Percentiles rank a stretch among this genome's conserved stretches.
Evolutionary conservation across 2,113 vertebrate genomes (phyloP).

Genomic region (Corvus moneduloides): DNA sequence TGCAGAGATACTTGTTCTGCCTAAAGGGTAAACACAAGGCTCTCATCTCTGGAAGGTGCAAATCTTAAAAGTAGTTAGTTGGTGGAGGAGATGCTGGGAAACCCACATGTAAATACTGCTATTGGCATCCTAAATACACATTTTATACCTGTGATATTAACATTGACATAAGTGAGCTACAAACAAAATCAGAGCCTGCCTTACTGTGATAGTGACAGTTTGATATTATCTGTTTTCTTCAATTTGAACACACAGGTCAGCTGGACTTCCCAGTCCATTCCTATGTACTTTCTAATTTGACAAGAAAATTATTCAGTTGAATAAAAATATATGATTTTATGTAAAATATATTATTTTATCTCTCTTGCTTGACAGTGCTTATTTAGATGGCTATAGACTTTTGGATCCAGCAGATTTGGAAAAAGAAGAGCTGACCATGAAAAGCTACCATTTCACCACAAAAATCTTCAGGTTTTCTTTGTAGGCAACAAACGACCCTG

Average conservation of each 20-base stretch:
- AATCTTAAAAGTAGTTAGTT: background rate
- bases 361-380: background rate
- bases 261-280: background rate
- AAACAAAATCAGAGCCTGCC: background rate
- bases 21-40: conserved; percentile 39
- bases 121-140: background rate
- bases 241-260: background rate
- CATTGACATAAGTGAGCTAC: background rate
- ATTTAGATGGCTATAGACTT: background rate
- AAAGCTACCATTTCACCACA: background rate
- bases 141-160: background rate
- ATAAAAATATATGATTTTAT: background rate
- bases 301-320: background rate
- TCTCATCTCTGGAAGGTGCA: background rate
- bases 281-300: background rate
- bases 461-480: background rate
- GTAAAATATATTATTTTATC: background rate
- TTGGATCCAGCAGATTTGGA: background rate
- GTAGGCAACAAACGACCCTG: background rate
- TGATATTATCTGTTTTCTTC: background rate
- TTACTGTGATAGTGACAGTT: background rate
- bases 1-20: background rate
- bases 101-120: background rate
- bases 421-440: background rate
- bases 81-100: background rate